Percentiles rank a stretch among this genome's conserved stretches.
These are phyloP conservation scores for Limnephilus rhombicus DNA, from an alignment of 2,888 invertebrate genomes.

Conservation along the genomic window DNA sequence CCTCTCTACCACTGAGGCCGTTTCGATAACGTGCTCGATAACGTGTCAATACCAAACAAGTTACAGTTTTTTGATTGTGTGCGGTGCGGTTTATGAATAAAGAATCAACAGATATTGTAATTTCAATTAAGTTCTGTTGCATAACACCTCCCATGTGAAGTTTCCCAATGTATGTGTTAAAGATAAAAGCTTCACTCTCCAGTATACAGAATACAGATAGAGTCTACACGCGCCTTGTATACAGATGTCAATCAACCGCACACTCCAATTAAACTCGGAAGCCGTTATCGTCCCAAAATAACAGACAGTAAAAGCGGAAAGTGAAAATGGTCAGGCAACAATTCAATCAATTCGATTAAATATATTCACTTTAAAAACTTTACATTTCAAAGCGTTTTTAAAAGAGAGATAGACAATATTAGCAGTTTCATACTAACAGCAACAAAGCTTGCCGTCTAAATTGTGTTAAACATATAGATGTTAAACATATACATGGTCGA, in stretches of 20 bases:
- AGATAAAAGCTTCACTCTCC: not conserved
- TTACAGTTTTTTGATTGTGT: not conserved
- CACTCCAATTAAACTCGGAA: constrained; percentile 13
- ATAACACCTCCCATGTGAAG: not conserved
- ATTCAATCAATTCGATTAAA: not conserved
- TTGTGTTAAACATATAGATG: too few relatives aligned
- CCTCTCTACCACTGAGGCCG: too few relatives aligned
- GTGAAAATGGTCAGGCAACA: not conserved
- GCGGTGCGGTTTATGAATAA: not conserved
- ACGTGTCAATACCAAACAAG: too few relatives aligned
- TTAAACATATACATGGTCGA: too few relatives aligned
- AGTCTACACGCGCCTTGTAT: not conserved
- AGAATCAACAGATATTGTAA: not conserved
- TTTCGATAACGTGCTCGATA: too few relatives aligned
- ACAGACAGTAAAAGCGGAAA: not conserved
- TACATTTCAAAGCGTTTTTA: too few relatives aligned
- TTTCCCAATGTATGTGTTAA: not conserved
- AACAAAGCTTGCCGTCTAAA: too few relatives aligned
- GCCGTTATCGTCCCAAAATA: not conserved
- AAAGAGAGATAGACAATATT: too few relatives aligned
- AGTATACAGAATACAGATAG: too few relatives aligned
- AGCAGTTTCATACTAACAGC: too few relatives aligned
- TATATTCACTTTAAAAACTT: too few relatives aligned
- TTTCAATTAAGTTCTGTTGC: not conserved
- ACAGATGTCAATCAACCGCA: constrained; percentile 10